Conservation (phyloP, 2,797 vertebrate species). For the Sebastes vulpes region DNA sequence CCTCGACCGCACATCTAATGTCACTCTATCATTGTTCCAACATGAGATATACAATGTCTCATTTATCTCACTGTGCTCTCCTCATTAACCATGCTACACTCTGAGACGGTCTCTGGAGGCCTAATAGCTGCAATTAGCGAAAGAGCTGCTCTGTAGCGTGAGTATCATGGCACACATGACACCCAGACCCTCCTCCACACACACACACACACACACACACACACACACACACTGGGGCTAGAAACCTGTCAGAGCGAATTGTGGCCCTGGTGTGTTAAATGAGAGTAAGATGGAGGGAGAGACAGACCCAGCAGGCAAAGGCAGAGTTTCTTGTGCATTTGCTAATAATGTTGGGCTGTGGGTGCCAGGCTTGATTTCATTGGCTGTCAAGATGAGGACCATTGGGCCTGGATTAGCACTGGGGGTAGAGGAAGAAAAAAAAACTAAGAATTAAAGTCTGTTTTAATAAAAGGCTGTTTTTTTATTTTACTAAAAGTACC, state of each 20-base stretch:
- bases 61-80: conserved; percentile 68
- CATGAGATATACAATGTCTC: conserved; percentile 71
- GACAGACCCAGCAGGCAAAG: conserved; percentile 51
- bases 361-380: conserved; percentile 69
- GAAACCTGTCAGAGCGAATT: conserved; percentile 62
- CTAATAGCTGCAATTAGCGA: conserved; percentile 82
- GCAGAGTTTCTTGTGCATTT: conserved; percentile 55
- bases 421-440: not conserved
- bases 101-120: conserved; percentile 56
- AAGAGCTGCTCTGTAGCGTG: conserved; percentile 49
- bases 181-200: conserved; percentile 12
- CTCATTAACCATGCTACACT: conserved; percentile 67
- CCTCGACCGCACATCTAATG: conserved; percentile 19
- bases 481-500: conserved; percentile 72
- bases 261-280: conserved; percentile 42
- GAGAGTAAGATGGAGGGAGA: conserved; percentile 55
- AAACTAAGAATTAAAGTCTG: conserved; percentile 45
- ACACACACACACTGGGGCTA: not conserved
- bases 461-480: conserved; percentile 67
- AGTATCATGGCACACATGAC: conserved; percentile 54
- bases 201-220: not conserved
- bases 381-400: conserved; percentile 65
- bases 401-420: conserved; percentile 56
- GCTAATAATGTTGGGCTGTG: conserved; percentile 65
- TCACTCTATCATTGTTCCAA: conserved; percentile 63